Percentiles rank a stretch among this genome's conserved stretches.
Conservation (phyloP, 2,888 invertebrate genomes). For the Eubasilissa splendida region DNA sequence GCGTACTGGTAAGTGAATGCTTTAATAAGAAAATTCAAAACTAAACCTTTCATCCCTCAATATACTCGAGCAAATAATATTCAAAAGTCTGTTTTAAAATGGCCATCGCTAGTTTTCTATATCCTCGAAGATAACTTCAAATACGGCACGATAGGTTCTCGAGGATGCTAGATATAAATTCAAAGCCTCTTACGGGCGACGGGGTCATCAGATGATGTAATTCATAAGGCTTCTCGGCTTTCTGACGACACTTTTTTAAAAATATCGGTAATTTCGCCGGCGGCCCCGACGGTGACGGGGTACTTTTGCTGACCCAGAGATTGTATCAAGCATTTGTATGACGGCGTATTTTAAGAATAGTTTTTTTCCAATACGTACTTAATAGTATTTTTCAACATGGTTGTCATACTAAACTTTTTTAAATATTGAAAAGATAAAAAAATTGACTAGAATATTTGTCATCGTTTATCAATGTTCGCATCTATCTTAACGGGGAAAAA, state of each 20-base stretch:
- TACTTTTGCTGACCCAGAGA: not conserved
- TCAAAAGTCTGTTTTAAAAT: not conserved
- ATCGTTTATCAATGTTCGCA: too few relatives aligned
- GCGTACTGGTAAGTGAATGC: too few relatives aligned
- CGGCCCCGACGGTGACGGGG: not conserved
- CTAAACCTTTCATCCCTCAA: too few relatives aligned
- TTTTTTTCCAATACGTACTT: too few relatives aligned
- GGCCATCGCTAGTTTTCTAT: not conserved
- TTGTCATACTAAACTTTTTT: too few relatives aligned
- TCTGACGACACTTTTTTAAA: conserved; percentile 1
- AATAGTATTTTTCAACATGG: too few relatives aligned
- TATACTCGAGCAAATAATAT: too few relatives aligned
- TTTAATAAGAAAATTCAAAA: too few relatives aligned
- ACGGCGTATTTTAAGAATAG: not conserved
- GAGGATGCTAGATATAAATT: conserved; percentile 15
- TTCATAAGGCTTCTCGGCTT: conserved; percentile 23
- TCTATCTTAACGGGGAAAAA: too few relatives aligned
- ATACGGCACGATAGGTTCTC: not conserved
- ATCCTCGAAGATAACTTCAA: conserved; percentile 9
- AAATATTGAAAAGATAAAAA: too few relatives aligned
- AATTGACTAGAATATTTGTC: too few relatives aligned
- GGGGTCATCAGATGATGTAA: conserved; percentile 6
- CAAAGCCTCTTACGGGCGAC: conserved; percentile 12
- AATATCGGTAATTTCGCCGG: conserved; percentile 13
- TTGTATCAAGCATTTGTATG: conserved; percentile 4